Evolutionary conservation across 1,140 invertebrate genomes (phyloP), one percentile per base, ranked within the genome.

Genomic region (Druon quercuslanigerum): DNA sequence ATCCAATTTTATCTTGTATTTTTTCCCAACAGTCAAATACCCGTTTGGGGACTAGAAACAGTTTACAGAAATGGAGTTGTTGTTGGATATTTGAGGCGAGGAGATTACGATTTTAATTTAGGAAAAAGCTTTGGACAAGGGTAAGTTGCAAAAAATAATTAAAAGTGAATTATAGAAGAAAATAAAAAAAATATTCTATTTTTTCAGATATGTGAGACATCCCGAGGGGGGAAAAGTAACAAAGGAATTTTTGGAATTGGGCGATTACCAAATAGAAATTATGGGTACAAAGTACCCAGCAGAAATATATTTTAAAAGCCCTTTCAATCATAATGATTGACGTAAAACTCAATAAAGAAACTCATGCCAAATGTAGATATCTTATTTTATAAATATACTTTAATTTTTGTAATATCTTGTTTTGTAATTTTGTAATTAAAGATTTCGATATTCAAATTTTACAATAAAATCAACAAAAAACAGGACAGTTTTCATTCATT

Each of bases 11-110:
- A n/a, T 50, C 25, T 66, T 79, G 14, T 50, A 71, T 83, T 80
- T 86, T 82, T 8, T 66, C 79, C 50, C 83, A 46, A 82, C 71
- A 94, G 93, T 12, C 89, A 94, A 89, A 90, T 96, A 16, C 94
- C 96, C 17, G 84, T 98, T 20, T 96, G 95, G 92, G 96, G 97
- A 7, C 91, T 96, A 77, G 97, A 98, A 92, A 94, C 94, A 0
- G 95, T 98, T 84, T 96, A 94, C 87, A 94, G 96, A 85, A 94
- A 98, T 88, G 94, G 94, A 0, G 88, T 93, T 83, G 90, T 94
- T 0, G 95, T 97, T 40, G 97, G 97, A 54, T 96, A 95, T 81
- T 87, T 98, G 14, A 92, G 96, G 75, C 92, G 96, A 85, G 96
- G 95, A 2, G 96, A 97, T 83, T 97, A 94, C 84, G 96, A 93